Evolutionary conservation across 2,888 invertebrate species (phyloP).

Genomic region (Cephonodes hylas): DNA sequence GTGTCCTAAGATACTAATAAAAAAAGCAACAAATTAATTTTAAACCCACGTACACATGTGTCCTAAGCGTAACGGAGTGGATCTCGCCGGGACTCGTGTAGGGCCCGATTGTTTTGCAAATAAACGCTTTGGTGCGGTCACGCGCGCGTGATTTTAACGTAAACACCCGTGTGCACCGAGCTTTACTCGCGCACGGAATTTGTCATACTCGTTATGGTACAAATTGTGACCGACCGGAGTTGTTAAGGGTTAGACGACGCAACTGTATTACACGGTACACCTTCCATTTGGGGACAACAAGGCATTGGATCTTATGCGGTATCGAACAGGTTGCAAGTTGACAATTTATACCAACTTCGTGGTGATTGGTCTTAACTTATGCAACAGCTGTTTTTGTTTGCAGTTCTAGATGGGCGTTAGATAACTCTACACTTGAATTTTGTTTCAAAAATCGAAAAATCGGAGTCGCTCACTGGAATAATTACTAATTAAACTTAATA

Average conservation of each 20-base stretch:
- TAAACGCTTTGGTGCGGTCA: conserved; percentile 55
- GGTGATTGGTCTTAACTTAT: too few species aligned
- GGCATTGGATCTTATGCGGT: too few species aligned
- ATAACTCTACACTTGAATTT: too few species aligned
- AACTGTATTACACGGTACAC: not conserved
- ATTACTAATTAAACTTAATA: too few species aligned
- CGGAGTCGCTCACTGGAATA: too few species aligned
- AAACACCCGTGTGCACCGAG: conserved; percentile 53
- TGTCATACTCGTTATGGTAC: conserved; percentile 38
- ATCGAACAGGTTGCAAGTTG: not conserved
- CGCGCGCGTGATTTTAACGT: conserved; percentile 73
- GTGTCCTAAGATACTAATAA: too few species aligned
- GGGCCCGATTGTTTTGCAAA: conserved; percentile 63
- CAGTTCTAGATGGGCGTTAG: too few species aligned
- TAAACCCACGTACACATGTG: not conserved
- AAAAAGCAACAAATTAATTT: not conserved
- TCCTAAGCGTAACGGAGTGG: conserved; percentile 28
- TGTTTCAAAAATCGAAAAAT: too few species aligned
- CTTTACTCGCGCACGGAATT: conserved; percentile 52
- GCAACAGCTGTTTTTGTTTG: too few species aligned
- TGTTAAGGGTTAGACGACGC: not conserved
- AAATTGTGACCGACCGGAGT: not conserved
- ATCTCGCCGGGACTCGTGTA: conserved; percentile 29
- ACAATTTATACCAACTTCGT: too few species aligned
- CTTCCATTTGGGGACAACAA: not conserved